Conservation (phyloP, 1,140 invertebrate genomes). For the Trichoplusia ni region DNA sequence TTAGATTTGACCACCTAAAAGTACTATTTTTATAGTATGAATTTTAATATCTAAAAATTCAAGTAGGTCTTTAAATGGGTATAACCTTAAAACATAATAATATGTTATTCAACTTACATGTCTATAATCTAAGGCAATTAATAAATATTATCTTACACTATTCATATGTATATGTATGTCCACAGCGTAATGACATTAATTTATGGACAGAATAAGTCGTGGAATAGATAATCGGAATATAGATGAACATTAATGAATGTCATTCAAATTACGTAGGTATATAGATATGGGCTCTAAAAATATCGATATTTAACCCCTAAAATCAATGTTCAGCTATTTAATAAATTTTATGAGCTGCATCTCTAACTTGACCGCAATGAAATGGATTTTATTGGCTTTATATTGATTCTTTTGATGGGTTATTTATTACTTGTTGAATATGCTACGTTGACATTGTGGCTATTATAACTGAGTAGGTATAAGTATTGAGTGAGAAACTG, state of each 20-base stretch:
- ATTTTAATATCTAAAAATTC: no score
- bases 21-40: no score
- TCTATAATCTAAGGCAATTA: slow-evolving; percentile 16
- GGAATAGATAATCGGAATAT: slow-evolving; percentile 24
- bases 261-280: slow-evolving; percentile 2
- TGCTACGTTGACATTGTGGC: background rate
- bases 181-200: slow-evolving; percentile 7
- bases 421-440: background rate
- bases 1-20: no score
- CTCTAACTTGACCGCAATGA: background rate
- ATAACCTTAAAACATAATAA: background rate
- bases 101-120: background rate
- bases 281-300: background rate
- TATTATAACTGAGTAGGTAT: no score
- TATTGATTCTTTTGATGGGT: background rate
- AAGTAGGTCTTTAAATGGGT: no score
- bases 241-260: slow-evolving; percentile 27
- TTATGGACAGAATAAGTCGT: slow-evolving; percentile 21
- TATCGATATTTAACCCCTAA: background rate
- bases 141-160: slow-evolving; percentile 9
- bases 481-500: no score
- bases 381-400: background rate
- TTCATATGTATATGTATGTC: slow-evolving; percentile 5
- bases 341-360: slow-evolving; percentile 13
- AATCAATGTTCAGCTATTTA: slow-evolving; percentile 10